Conservation (phyloP, 2,888 invertebrate species). For the Drosophila quasianomalipes region DNA sequence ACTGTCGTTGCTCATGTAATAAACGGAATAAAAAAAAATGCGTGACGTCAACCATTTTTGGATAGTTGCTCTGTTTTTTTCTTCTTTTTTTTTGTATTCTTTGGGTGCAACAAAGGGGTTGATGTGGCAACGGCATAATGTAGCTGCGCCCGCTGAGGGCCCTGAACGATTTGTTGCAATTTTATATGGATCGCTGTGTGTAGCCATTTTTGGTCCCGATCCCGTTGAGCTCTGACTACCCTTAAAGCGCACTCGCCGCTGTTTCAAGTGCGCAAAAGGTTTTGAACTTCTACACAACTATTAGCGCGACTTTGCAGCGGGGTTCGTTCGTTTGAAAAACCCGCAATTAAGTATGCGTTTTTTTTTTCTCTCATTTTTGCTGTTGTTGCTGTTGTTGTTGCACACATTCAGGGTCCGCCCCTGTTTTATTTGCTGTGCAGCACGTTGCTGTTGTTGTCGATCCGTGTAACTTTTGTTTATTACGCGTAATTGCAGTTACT, state of each 20-base stretch:
- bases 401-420: constrained; percentile 25
- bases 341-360: constrained; percentile 80
- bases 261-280: constrained; percentile 79
- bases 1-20: constrained; percentile 62
- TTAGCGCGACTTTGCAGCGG: constrained; percentile 36
- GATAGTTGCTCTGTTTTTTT: constrained; percentile 65
- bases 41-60: constrained; percentile 83
- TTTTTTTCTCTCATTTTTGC: constrained; percentile 16
- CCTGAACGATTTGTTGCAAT: constrained; percentile 72
- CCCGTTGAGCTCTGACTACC: constrained; percentile 47
- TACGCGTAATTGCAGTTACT: constrained; percentile 82
- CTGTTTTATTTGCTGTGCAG: constrained; percentile 33
- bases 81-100: constrained; percentile 7
- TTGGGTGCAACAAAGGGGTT: constrained; percentile 72
- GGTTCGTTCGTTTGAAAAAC: constrained; percentile 78
- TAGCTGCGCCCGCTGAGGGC: constrained; percentile 39
- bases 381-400: constrained; percentile 26
- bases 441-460: constrained; percentile 38
- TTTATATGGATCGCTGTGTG: constrained; percentile 56
- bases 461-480: constrained; percentile 82
- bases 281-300: constrained; percentile 22
- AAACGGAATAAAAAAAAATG: constrained; percentile 16
- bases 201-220: constrained; percentile 71
- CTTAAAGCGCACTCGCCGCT: constrained; percentile 53
- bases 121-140: constrained; percentile 33